Base-by-base conservation (phyloP, 1,140 invertebrate genomes). In the Piezodorus guildinii region DNA sequence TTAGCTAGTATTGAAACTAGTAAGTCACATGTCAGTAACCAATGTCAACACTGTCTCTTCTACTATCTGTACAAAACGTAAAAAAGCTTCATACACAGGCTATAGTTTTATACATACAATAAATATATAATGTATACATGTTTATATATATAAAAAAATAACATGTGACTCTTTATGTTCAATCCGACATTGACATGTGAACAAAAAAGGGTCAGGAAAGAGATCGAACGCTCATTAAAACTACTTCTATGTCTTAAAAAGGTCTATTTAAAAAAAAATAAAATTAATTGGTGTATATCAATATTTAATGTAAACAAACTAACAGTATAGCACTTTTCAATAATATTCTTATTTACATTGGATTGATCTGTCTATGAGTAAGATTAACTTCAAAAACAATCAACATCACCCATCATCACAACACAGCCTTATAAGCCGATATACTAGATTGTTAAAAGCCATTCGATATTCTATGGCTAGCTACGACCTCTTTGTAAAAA, bases 141-240 rank as follows among this genome's bases (percentile, higher is more conserved):
- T 56, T 19, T 56, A 62, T 52, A 51, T 52, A 62, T 52, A 62
- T 62, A 52, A 62, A 62, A 62, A 62, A 62, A 62, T 62, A 62
- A 62, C 45, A 52, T 25, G 27, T 51, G 45, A 44, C 61, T 62
- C 49, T 52, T 51, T 27, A 49, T 49, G 49, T 51, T 46, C 49
- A 27, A 62, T 49, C 44, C 43, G 46, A 34, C 21, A 23, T 62
- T 27, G 39, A 62, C 14, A 62, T 21, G 16, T 62, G 45, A 52
- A 46, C 44, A 46, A 52, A 43, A 43, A 46, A 62, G 46, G 44
- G 46, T 14, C 60, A 25, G 52, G 52, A 56, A 56, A 56, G 52
- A 56, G 52, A 56, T 56, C 52, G 21, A 23, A 23, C 34, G 34
- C 52, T 56, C 52, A 49, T 49, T 49, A 56, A 56, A 56, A 56